A percentile compares a stretch with the other conserved stretches of the same genome.
phyloP scores from a whole-genome alignment of 2,113 vertebrate genomes.

The Hydrochoerus hydrochaeris region DNA sequence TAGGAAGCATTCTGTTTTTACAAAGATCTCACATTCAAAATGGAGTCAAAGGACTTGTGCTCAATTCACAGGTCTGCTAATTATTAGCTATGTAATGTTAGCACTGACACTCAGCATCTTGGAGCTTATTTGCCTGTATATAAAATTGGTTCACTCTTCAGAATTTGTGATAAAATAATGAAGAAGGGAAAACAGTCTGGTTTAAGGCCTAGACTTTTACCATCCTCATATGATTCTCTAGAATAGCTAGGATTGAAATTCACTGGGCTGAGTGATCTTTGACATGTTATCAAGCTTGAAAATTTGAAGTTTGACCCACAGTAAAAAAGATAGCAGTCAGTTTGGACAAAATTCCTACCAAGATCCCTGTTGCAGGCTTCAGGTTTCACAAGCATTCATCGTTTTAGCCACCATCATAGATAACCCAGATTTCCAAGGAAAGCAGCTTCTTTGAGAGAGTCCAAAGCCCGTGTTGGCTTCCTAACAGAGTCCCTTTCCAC shows the following conservation, averaged over 20 bases:
- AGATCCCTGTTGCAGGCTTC: not conserved
- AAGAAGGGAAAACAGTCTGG: not conserved
- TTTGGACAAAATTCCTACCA: conserved; percentile 22
- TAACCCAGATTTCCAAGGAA: conserved; percentile 1
- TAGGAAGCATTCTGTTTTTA: not conserved
- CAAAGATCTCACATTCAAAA: conserved; percentile 44
- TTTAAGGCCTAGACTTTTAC: not conserved
- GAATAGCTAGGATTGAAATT: conserved; percentile 14
- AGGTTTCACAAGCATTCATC: not conserved
- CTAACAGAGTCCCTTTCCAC: not conserved
- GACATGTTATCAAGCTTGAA: conserved; percentile 6
- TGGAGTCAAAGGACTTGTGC: conserved; percentile 20
- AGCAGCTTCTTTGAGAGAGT: not conserved
- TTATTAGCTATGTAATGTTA: not conserved
- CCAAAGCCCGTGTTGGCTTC: not conserved
- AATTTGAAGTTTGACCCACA: not conserved
- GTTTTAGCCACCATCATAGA: not conserved
- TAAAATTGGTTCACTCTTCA: conserved; percentile 31
- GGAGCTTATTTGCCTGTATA: conserved; percentile 30
- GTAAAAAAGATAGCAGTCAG: conserved; percentile 17
- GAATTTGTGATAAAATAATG: conserved; percentile 9
- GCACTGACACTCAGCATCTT: not conserved
- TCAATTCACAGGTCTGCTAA: conserved; percentile 44
- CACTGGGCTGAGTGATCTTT: conserved; percentile 1
- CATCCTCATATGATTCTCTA: not conserved